Conservation (phyloP, 2,888 invertebrate genomes). For the Lapara coniferarum region DNA sequence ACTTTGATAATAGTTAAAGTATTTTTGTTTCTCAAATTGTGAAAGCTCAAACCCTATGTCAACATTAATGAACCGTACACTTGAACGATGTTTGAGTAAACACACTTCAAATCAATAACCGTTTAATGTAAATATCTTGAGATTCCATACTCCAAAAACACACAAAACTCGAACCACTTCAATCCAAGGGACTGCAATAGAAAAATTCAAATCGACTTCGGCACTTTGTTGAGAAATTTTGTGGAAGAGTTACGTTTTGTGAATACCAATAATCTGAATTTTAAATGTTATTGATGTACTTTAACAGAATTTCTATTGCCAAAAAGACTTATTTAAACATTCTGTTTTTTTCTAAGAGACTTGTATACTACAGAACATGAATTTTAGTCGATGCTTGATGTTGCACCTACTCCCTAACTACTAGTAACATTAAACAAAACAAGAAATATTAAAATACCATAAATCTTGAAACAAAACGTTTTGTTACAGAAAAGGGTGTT, state of each 20-base stretch:
- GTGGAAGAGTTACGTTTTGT: background rate
- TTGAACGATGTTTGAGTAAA: background rate
- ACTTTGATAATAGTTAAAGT: background rate
- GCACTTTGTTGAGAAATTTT: slow-evolving; percentile 14
- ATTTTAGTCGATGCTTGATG: too few species aligned
- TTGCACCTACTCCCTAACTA: too few species aligned
- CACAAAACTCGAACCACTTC: slow-evolving; percentile 44
- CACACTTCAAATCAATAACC: background rate
- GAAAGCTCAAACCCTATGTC: background rate
- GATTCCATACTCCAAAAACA: slow-evolving; percentile 11
- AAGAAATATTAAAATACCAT: background rate
- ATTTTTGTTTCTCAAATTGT: background rate
- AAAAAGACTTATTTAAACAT: too few species aligned
- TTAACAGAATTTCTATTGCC: too few species aligned
- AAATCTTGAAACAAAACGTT: slow-evolving; percentile 29
- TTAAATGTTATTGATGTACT: background rate
- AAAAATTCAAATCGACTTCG: slow-evolving; percentile 15
- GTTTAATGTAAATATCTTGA: slow-evolving; percentile 17
- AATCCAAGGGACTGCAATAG: background rate
- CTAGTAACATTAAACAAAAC: background rate
- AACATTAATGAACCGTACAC: background rate
- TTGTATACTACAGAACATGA: too few species aligned
- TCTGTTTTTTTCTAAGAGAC: too few species aligned
- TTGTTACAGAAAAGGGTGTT: slow-evolving; percentile 92
- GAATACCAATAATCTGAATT: slow-evolving; percentile 8